Conservation (phyloP, 1,140 invertebrate genomes). For the Leptinotarsa lineolata region DNA sequence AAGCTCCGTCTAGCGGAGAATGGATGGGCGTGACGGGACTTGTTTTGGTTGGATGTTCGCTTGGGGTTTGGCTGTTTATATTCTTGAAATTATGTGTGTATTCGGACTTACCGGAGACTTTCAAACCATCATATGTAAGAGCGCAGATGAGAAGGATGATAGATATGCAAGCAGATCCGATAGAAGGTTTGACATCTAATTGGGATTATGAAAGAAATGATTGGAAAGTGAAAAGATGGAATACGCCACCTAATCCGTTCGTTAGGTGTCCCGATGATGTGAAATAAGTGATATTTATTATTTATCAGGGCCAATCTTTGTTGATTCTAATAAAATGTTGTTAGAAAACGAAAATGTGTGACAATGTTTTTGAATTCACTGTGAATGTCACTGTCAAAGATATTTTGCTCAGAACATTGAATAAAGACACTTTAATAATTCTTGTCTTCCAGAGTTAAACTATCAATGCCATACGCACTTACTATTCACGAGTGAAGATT, state of each 20-base stretch:
- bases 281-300: slow-evolving; percentile 9
- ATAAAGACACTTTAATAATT: too few species aligned
- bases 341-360: too few species aligned
- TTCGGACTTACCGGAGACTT: slow-evolving; percentile 24
- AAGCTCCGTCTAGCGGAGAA: slow-evolving; percentile 20
- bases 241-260: slow-evolving; percentile 42
- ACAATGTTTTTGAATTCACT: too few species aligned
- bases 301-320: too few species aligned
- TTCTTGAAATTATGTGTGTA: slow-evolving; percentile 28
- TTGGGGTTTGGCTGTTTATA: slow-evolving; percentile 38
- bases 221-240: slow-evolving; percentile 59
- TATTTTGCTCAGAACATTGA: too few species aligned
- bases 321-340: too few species aligned
- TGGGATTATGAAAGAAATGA: slow-evolving; percentile 70
- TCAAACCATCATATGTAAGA: slow-evolving; percentile 47
- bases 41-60: slow-evolving; percentile 31
- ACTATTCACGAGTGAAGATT: too few species aligned
- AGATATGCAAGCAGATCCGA: slow-evolving; percentile 73
- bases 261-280: slow-evolving; percentile 36
- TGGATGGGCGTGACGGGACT: slow-evolving; percentile 35
- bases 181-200: slow-evolving; percentile 71
- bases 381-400: too few species aligned
- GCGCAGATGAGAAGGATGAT: slow-evolving; percentile 79
- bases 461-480: too few species aligned
- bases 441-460: too few species aligned